Base-by-base conservation (phyloP, 2,888 invertebrate genomes). In the Apamea sordens region DNA sequence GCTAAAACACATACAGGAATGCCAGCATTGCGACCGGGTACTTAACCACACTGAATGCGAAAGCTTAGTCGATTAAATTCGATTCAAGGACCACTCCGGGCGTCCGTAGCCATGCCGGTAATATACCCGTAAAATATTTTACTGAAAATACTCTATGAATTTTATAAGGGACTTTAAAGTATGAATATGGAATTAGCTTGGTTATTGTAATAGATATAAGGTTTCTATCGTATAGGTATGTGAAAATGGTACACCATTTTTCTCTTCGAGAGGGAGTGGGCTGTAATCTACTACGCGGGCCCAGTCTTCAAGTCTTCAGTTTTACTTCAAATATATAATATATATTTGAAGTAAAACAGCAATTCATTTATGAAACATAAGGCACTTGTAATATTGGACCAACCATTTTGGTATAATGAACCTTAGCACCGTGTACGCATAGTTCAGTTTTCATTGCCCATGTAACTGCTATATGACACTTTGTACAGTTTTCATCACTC, bases 51-150 rank as follows among this genome's bases (percentile, higher is more conserved):
- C 86, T 90, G 84, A 89, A 91, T 88, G 83, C 86, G 85, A 92
- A 89, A 88, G 90, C 88, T 89, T 87, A 88, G 86, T 90, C 88
- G 87, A 91, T 90, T 91, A 89, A 89, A 89, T 91, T 89, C 89
- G 89, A 89, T 91, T 91, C 89, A 87, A 85, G 88, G 87, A 85
- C 89, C 88, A 91, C 89, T 89, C 86, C 65, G 73, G 70, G 79
- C 85, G 83, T 80, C 86, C 84, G 80, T 86, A 86, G 87, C 88
- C 85, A 91, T 89, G 88, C 90, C 88, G 32, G 71, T 79, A 88
- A 89, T 90, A 89, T 89, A 85, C 78, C 85, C 87, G 83, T 91
- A 89, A 91, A 92, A 90, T 91, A 90, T 91, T 89, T 87, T 76
- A 83, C 80, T 80, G 73, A 88, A 81, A 89, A 86, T 85, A 80